Evolutionary conservation across 2,113 vertebrate species (phyloP).

Genomic region (Mugil cephalus): DNA sequence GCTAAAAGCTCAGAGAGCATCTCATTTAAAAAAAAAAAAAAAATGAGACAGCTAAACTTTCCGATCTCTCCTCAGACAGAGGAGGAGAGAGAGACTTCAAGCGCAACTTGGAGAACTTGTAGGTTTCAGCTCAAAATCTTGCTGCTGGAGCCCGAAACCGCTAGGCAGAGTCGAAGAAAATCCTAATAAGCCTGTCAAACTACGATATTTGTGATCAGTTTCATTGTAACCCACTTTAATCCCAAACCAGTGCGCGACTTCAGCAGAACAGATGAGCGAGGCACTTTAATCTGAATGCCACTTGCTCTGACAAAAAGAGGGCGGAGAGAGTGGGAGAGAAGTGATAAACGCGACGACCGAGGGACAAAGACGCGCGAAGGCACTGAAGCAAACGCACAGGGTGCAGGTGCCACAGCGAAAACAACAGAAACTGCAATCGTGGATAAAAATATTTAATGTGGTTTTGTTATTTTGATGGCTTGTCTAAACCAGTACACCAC

Average conservation of each 20-base stretch:
- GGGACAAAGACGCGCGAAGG: constrained; percentile 18
- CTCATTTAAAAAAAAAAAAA: constrained; percentile 67
- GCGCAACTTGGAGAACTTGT: constrained; percentile 37
- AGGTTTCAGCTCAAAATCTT: constrained; percentile 45
- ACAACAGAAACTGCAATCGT: constrained; percentile 17
- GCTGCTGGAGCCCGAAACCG: constrained; percentile 14
- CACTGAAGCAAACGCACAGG: constrained; percentile 36
- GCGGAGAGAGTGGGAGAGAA: constrained; percentile 26
- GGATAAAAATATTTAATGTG: constrained; percentile 35
- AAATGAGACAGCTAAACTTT: constrained; percentile 66
- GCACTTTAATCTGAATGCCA: constrained; percentile 44
- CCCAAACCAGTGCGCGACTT: constrained; percentile 28
- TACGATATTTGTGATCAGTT: constrained; percentile 59
- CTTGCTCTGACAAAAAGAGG: constrained; percentile 18
- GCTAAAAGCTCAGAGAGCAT: constrained; percentile 64
- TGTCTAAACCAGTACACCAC: constrained; percentile 41
- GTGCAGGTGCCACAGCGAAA: constrained; percentile 36
- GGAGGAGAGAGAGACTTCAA: constrained; percentile 50
- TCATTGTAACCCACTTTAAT: constrained; percentile 69
- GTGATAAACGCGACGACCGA: constrained; percentile 1
- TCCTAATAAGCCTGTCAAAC: constrained; percentile 55
- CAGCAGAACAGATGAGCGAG: constrained; percentile 31
- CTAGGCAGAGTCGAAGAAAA: neutral
- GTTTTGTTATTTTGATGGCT: constrained; percentile 48
- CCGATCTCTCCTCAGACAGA: constrained; percentile 57